Base-by-base conservation (phyloP, 2,888 invertebrate genomes). In the Xestia xanthographa region DNA sequence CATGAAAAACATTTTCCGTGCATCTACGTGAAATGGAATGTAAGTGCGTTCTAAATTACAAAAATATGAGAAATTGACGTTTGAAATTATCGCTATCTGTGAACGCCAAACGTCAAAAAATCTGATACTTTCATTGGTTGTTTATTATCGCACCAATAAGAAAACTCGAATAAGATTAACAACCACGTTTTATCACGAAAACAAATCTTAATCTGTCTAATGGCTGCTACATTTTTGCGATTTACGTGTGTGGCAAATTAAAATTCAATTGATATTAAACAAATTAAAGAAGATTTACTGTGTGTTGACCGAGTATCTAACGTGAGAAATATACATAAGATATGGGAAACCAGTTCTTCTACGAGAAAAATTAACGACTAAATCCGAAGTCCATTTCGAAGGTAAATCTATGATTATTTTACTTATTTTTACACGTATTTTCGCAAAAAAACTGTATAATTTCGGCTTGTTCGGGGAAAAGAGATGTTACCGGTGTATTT, bases 331-430 rank as follows among this genome's bases (percentile, higher is more conserved):
- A 67, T 56, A 58, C 53, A 66, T 26, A 78, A 38, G 60, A 67
- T 65, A 79, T 72, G 75, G 81, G 68, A 70, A 86, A 76, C 66
- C 53, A 56, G 66, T 74, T 63, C 66, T 43, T 68, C 70, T 65
- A 41, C 43, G 29, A 68, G 79, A 71, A 71, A 78, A 80, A 72
- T 83, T 84, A 80, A 86, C 80, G 79, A 79, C 80, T 67, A 79
- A 80, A 88, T 85, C 86, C 77, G 86, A 89, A 91, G 84, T 85
- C 85, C 75, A 82, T 75, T 70, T 66, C 79, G 83, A 93, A 93
- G 94, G 94, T 94, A 94, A 93, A 90, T 88, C 90, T 88, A 86
- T 86, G 82, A 87, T 81, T 83, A 89, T 86, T 86, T 91, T 90
- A 88, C 87, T 85, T 82, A 89, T 88, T 91, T 92, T 89, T 86